Base-by-base conservation (phyloP, 2,113 vertebrate species). In the Pyxicephalus adspersus region DNA sequence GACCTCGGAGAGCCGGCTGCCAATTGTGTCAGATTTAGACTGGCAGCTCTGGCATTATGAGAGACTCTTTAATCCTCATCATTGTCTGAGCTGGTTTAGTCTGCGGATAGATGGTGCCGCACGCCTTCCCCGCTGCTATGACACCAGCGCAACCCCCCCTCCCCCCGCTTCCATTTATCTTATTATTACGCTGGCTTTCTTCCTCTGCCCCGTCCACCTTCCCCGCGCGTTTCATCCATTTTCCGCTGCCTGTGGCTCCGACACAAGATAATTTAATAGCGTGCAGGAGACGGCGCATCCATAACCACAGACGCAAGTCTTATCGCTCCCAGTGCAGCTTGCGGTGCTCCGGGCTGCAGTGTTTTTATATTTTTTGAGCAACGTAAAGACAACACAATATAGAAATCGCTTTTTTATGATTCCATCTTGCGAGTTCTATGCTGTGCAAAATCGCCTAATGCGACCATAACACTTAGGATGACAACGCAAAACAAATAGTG, bases 21-120 rank as follows among this genome's bases (percentile, higher is more conserved):
- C 79, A 74, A 80, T 63, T 81, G 58, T 64, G 61, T 52, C 22
- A 80, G 68, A 74, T 76, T 76, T 74, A 65, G 63, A 73, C 57
- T 45, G 55, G 58, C 67, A 80, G 50, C 11, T 54, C 29, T 52
- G 22, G 76, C 65, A 73, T 81, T 34, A 73, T 72, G 64, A 54
- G 66, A 71, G 78, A 57, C 54, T 23, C 60, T 73, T n/a, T 81
- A 81, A 81, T 81, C 78, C 60, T 54, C 68, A 64, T 77, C 67
- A 65, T 60, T 73, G 57, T 58, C 58, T 64, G 57, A 64, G 57
- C 58, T 57, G 51, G 17, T 71, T 70, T 51, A 54, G 57, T 20
- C 34, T 65, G 23, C 51, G 51, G 22, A 61, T 64, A 65, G 70
- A 11, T 26, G 31, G 16, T 67, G 72, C 63, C 5, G 55, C 19